Evolutionary conservation across 2,797 vertebrate species (phyloP).

Genomic region (Channa striata): DNA sequence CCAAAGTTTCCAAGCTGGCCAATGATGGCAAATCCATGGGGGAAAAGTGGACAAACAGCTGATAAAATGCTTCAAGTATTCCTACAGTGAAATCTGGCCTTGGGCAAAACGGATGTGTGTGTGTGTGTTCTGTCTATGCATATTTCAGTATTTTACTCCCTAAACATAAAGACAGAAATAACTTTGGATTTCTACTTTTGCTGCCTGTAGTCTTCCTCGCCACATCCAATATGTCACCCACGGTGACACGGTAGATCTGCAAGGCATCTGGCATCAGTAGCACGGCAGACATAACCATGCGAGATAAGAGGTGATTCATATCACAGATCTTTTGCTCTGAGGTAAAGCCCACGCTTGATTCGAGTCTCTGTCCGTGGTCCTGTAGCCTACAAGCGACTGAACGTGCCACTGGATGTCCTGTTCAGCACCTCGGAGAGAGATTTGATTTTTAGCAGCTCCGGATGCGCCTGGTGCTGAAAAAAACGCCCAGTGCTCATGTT

Average conservation of each 20-base stretch:
- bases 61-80: neutral
- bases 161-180: neutral
- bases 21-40: slow-evolving; percentile 13
- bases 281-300: slow-evolving; percentile 29
- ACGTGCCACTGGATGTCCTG: neutral
- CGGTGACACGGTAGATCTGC: slow-evolving; percentile 28
- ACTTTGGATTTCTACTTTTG: neutral
- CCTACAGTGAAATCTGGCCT: neutral
- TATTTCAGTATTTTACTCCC: neutral
- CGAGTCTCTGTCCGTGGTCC: slow-evolving; percentile 29
- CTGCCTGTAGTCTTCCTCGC: neutral
- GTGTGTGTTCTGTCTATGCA: neutral
- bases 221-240: slow-evolving; percentile 1
- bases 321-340: slow-evolving; percentile 40
- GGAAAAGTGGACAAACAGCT: neutral
- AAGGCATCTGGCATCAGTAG: slow-evolving; percentile 43
- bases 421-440: slow-evolving; percentile 72
- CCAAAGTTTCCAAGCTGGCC: slow-evolving; percentile 41
- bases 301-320: slow-evolving; percentile 53
- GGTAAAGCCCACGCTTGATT: slow-evolving; percentile 19
- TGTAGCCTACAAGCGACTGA: neutral
- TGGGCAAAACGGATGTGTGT: neutral
- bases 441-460: neutral
- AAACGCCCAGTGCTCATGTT: neutral
- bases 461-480: slow-evolving; percentile 40